A percentile compares a stretch with the other conserved stretches of the same genome.
Conservation (phyloP, 1,140 invertebrate species). For the Brachystomella parvula region DNA sequence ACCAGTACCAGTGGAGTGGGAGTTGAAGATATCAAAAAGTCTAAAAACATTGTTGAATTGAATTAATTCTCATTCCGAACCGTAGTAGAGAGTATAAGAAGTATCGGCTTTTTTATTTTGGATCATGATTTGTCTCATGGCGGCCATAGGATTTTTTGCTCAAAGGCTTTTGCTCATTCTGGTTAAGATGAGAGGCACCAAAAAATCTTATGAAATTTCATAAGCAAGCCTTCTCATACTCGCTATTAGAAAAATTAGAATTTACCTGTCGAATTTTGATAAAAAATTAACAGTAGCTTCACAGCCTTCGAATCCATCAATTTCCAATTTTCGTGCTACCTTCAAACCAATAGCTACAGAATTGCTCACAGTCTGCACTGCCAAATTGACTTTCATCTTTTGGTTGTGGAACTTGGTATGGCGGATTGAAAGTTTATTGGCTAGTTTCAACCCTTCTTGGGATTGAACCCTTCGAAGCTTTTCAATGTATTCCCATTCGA, state of each 20-base stretch:
- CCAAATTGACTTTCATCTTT: conserved; percentile 31
- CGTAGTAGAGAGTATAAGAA: too few species aligned
- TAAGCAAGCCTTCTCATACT: too few species aligned
- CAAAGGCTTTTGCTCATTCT: too few species aligned
- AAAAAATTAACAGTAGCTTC: conserved; percentile 18
- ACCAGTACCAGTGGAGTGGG: background rate
- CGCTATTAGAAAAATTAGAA: too few species aligned
- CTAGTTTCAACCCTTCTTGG: conserved; percentile 14
- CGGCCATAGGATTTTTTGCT: too few species aligned
- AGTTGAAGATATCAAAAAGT: background rate
- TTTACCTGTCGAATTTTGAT: conserved; percentile 13
- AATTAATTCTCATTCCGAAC: too few species aligned
- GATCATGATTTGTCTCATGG: too few species aligned
- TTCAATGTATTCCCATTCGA: conserved; percentile 19
- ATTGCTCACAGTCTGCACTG: conserved; percentile 17
- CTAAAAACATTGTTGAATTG: too few species aligned
- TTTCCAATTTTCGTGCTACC: conserved; percentile 12
- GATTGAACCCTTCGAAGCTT: conserved; percentile 20
- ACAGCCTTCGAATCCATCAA: conserved; percentile 12
- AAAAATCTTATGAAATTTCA: too few species aligned
- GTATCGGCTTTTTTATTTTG: too few species aligned
- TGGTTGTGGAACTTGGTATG: conserved; percentile 23
- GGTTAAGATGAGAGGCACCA: too few species aligned
- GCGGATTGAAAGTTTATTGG: conserved; percentile 24
- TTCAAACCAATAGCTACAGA: conserved; percentile 21